Evolutionary conservation across 2,797 vertebrate genomes (phyloP), one percentile per base, ranked within the genome.

Genomic region (Chromis chromis): DNA sequence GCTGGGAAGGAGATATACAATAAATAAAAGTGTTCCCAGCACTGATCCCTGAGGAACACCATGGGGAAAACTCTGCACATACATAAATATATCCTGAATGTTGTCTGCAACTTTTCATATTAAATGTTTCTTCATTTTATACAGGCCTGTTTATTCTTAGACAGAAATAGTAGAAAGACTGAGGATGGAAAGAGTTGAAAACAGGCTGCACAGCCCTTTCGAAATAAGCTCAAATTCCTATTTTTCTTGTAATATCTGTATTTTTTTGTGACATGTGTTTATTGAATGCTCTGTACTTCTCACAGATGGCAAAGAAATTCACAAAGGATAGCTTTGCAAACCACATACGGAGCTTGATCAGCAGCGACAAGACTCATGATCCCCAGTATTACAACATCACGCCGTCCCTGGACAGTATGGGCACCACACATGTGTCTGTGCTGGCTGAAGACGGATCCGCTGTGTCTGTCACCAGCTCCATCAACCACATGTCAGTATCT

Each of bases 381-480:
- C 27, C 61, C 3, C 67, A 66, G 70, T 94, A 94, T 67, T 99
- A 99, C 86, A 91, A 86, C 79, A 22, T 92, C 55, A 81, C 70
- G 2, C 25, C 71, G 0, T 6, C 56, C 0, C 53, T 84, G 17
- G 91, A 91, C 31, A 90, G 75, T 21, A 70, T 82, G 65, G 96
- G 97, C 71, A 99, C 97, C 0, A 94, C 96, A 1, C 97, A 97
- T 1, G 86, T 99, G 73, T 97, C 97, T 0, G 95, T 97, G 72
- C 81, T 99, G 0, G 95, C 92, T 1, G 92, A 94, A 44, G 95
- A 98, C 0, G 97, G 97, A 46, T 96, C 93, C 0, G 96, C 96
- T 0, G 97, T 97, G 58, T 95, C 98, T 0, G 97, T 94, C 83
- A 99, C 97, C 91, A 99, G 97, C 94, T 96, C 95, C 93, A 97